Base-by-base conservation (phyloP, 2,113 vertebrate species). In the Dipodomys stephensi region DNA sequence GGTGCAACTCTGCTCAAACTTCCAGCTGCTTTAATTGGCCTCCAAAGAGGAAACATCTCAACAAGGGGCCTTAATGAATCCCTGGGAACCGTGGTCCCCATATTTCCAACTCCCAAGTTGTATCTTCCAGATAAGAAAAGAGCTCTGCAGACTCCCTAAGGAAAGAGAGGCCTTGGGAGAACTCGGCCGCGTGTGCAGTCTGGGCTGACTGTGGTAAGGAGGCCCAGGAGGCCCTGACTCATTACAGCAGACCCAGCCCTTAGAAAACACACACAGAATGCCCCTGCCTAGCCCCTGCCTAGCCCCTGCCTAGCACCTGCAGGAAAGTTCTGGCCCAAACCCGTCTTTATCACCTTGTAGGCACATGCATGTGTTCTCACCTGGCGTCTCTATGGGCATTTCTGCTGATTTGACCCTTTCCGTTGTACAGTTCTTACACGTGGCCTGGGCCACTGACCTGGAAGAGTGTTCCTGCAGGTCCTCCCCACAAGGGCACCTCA, bases 11-110 rank as follows among this genome's bases (percentile, higher is more conserved):
- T 79, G 6, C 44, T 77, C 18, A 57, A 57, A 67, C 35, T 49
- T 86, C 62, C 68, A 81, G 53, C 39, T 81, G 64, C 28, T 32
- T 78, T 95, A 96, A 96, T 93, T 95, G 93, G 93, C 77, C 81
- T 94, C 95, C 64, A 88, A 92, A 87, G 82, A 53, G 72, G 73
- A 92, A 91, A 62, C 7, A 2, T 91, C 64, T 91, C 22, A 71
- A 0, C 22, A 57, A 81, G 77, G 30, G 39, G 57, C 46, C 68
- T 64, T 97, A 94, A 96, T 96, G 90, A 96, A 94, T 95, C 90
- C 95, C 93, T 86, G 78, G 73, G 84, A 94, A 78, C 53, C 69
- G 27, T 3, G 72, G 73, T 81, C 89, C 67, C 68, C 35, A 78
- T 28, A 35, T 69, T 69, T 44, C 73, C 32, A 65, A 32, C 67